phyloP scores from a whole-genome alignment of 2,113 vertebrate genomes.

The Mormoops blainvillei region DNA sequence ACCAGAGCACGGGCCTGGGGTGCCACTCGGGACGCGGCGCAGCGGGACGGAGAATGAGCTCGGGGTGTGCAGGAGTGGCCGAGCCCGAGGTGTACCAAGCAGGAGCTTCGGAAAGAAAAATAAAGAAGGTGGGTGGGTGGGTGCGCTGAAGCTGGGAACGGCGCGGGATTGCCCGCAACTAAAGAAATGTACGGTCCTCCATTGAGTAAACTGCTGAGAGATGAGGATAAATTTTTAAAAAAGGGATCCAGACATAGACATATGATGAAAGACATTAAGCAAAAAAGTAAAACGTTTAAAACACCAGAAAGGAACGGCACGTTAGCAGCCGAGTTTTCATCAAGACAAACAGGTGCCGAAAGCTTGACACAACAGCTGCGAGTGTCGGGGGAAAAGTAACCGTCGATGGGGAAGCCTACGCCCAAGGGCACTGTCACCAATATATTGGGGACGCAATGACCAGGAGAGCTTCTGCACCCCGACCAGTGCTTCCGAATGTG shows the following conservation, averaged over 20 bases:
- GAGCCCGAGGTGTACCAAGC: rapidly evolving
- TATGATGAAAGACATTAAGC: neutral
- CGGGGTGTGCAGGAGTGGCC: rapidly evolving
- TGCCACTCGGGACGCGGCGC: too few relatives aligned
- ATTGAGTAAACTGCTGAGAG: neutral
- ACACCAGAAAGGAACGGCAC: neutral
- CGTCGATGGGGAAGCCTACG: neutral
- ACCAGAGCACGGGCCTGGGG: neutral
- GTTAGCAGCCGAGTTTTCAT: too few relatives aligned
- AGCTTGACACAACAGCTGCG: neutral
- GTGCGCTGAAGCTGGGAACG: rapidly evolving
- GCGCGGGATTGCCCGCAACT: neutral
- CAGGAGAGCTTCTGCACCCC: rapidly evolving
- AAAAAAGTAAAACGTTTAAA: neutral
- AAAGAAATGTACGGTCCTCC: neutral
- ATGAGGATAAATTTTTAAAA: neutral
- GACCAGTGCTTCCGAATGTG: neutral
- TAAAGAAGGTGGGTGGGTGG: rapidly evolving
- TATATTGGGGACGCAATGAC: rapidly evolving
- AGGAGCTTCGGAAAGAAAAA: neutral
- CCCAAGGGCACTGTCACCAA: too few relatives aligned
- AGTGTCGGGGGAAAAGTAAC: neutral
- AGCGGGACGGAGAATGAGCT: too few relatives aligned
- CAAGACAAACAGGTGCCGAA: rapidly evolving
- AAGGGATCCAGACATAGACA: neutral